These are phyloP conservation scores for Tyto alba DNA, from an alignment of 2,113 vertebrate species.

Conservation along the genomic window DNA sequence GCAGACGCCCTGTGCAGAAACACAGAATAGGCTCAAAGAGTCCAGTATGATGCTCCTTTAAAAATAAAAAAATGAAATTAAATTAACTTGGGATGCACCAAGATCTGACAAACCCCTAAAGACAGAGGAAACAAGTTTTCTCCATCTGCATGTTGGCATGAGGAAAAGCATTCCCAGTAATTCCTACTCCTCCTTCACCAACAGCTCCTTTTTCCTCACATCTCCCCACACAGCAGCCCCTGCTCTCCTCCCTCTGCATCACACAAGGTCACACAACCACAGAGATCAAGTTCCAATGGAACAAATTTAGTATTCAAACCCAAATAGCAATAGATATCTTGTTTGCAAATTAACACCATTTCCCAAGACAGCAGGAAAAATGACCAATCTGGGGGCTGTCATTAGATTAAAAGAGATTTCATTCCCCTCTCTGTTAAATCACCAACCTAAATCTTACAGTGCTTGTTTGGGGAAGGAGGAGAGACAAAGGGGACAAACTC, in stretches of 20 bases:
- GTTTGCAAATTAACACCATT: neutral
- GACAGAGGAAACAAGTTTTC: neutral
- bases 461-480: neutral
- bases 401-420: neutral
- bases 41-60: neutral
- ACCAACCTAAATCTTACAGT: neutral
- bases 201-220: neutral
- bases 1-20: rapidly evolving
- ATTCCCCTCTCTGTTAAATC: neutral
- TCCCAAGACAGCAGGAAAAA: neutral
- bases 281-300: neutral
- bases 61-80: neutral
- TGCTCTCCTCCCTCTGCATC: neutral
- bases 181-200: neutral
- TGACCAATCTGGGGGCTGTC: neutral
- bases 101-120: neutral
- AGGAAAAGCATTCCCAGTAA: neutral
- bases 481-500: neutral
- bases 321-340: neutral
- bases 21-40: neutral
- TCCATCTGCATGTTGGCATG: neutral
- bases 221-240: neutral
- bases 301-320: neutral
- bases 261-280: neutral
- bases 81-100: neutral